Conservation (phyloP, 2,797 vertebrate species). For the Masticophis lateralis region DNA sequence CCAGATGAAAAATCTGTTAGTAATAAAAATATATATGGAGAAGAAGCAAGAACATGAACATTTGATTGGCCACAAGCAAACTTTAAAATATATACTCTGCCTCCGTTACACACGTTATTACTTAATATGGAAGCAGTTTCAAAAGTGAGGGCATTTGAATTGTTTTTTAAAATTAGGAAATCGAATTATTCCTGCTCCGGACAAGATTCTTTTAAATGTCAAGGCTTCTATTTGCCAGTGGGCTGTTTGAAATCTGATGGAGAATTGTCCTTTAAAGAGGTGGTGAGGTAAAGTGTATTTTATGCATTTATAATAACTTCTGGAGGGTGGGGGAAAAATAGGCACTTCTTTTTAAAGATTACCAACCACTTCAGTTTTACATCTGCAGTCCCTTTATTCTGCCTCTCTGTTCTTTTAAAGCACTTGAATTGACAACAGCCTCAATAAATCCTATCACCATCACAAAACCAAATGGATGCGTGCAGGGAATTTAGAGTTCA, state of each 20-base stretch:
- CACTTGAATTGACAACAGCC: background rate
- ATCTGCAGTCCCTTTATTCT: background rate
- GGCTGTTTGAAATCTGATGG: background rate
- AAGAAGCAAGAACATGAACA: conserved; percentile 57
- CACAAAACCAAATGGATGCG: background rate
- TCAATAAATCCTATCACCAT: background rate
- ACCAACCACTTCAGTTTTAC: background rate
- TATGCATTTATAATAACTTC: background rate
- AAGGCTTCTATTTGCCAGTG: background rate
- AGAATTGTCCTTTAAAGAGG: background rate
- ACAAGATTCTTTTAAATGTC: background rate
- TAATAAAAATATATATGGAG: conserved; percentile 51
- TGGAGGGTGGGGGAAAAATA: background rate
- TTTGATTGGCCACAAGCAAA: conserved; percentile 43
- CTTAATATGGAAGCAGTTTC: background rate
- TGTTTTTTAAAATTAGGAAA: conserved; percentile 1
- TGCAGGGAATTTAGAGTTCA: background rate
- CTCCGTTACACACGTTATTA: background rate
- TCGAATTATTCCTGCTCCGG: background rate
- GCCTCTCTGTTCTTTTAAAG: background rate
- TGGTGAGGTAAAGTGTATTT: background rate
- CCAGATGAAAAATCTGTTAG: conserved; percentile 58
- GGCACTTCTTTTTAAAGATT: background rate
- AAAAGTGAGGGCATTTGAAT: accelerated
- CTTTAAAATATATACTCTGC: background rate